Evolutionary conservation across 2,113 vertebrate species (phyloP), one percentile per base, ranked within the genome.

Genomic region (Halichoeres trimaculatus): DNA sequence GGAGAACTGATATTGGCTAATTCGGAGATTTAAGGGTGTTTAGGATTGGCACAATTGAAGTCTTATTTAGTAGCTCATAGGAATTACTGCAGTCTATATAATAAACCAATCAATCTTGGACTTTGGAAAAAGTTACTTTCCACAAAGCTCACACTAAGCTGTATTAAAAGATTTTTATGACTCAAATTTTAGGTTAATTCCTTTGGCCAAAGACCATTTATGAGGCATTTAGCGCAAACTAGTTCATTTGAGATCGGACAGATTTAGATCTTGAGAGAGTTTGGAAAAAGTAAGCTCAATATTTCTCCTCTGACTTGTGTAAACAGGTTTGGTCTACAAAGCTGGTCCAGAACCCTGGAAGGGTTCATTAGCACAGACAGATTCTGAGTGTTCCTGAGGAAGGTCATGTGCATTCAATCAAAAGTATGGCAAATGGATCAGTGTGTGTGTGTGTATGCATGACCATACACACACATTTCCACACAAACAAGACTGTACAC

Each of bases 361-460:
- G 4, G 16, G 17, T 45, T 45, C 17, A 19, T 16, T 14, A 5
- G 30, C 3, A 30, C 3, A 30, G 30, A 30, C 3, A 30, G 30
- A 30, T 30, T 30, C 30, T 43, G 41, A 54, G 61, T 19, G 17
- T 51, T 14, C 7, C 13, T 8, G 35, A 45, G n/a, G 10, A 9
- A 50, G 56, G 72, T 67, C 58, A 63, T 68, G 57, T 34, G 52
- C 17, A 55, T 70, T 40, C 8, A 8, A 36, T 61, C 45, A 47
- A 5, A 30, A 64, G 76, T 55, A 56, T 65, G 52, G 3, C 4
- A 64, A 20, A 24, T 1, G 30, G 13, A 30, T 72, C 20, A 43
- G 23, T 24, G 14, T 10, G 26, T 20, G 23, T 24, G 14, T 10
- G 26, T 20, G 8, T 54, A 58, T 10, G 22, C 19, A 69, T 24